Evolutionary conservation across 2,888 invertebrate genomes (phyloP), one percentile per base, ranked within the genome.

Genomic region (Electrophaes corylata): DNA sequence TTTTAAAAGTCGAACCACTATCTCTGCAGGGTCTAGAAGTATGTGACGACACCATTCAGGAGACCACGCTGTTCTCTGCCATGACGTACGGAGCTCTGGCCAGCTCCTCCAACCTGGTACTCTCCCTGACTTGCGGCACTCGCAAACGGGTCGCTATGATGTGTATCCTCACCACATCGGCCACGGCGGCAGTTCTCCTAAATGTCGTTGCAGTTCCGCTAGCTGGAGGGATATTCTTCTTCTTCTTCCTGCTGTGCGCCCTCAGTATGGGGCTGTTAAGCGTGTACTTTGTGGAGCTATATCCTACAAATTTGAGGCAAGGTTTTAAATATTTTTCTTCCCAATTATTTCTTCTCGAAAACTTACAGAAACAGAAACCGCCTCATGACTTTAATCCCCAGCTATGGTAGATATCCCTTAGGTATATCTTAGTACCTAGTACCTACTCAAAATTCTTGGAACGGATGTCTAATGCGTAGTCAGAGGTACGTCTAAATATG

Each of bases 201-300:
- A 89, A 91, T 58, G 61, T 88, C 35, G 79, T 91, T 3, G 54
- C 76, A 0, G 75, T 81, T 5, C 91, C 91, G 0, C 69, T 91
- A 0, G 88, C 91, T 50, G 89, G 91, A 0, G 90, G 86, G 11
- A 77, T 89, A 8, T 88, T 91, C 71, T 89, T 91, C 74, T 89
- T 91, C 78, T 77, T 91, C 64, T 91, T 92, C 64, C 70, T 91
- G 5, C 75, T 90, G 58, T 84, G 85, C 50, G 91, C 91, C 0
- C 78, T 91, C 1, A 79, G 85, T 0, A 91, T 91, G 88, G 92
- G 92, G 0, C 78, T 92, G 0, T 65, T 92, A 35, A 90, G 91
- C 50, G 91, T 92, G 0, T 91, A 91, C 58, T 91, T 90, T 45
- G 91, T 92, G 43, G 91, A 92, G 63, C 71, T 92, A 3, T 91